phyloP scores from a whole-genome alignment of 2,113 vertebrate genomes.

The Cervus canadensis region DNA sequence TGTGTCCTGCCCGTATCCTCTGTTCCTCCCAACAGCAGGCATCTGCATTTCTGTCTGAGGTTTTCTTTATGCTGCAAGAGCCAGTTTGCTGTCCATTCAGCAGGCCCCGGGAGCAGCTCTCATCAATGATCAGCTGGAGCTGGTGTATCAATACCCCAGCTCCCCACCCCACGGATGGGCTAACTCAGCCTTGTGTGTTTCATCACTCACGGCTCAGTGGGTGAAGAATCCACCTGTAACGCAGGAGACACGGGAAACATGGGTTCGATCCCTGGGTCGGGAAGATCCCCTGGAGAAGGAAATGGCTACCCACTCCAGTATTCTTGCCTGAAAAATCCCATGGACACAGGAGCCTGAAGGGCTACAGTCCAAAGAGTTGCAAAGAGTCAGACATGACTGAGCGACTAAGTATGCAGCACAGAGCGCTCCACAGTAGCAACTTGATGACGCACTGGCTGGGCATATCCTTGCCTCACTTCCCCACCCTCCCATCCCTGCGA shows the following conservation, averaged over 20 bases:
- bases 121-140: background rate
- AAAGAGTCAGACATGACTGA: background rate
- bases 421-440: background rate
- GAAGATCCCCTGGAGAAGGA: background rate
- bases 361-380: background rate
- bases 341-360: background rate
- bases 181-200: too few relatives aligned
- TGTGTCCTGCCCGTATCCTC: background rate
- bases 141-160: background rate
- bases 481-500: too few relatives aligned
- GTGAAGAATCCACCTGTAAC: too few relatives aligned
- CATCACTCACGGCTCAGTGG: too few relatives aligned
- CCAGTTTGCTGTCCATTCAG: background rate
- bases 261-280: too few relatives aligned
- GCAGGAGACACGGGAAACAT: too few relatives aligned
- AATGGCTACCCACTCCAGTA: background rate
- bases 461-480: background rate
- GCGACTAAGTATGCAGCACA: too few relatives aligned
- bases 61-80: background rate
- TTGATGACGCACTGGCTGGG: background rate
- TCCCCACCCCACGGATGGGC: background rate
- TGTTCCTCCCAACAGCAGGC: background rate
- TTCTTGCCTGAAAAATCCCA: background rate
- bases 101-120: background rate
- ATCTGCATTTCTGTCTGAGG: background rate